phyloP scores from a whole-genome alignment of 2,113 vertebrate genomes.

The Connochaetes taurinus region DNA sequence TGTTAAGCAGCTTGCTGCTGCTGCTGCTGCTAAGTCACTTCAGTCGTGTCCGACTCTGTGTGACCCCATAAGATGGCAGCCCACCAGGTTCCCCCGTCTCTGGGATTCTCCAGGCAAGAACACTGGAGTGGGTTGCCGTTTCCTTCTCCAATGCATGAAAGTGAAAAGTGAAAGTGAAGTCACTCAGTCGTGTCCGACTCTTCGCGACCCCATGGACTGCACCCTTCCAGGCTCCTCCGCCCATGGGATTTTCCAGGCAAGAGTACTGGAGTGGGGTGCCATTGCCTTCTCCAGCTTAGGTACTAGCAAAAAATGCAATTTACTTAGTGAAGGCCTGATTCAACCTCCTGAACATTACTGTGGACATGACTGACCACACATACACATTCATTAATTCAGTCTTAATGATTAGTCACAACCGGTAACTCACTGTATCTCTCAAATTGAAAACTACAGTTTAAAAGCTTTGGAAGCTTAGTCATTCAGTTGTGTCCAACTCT shows the following conservation, averaged over 20 bases:
- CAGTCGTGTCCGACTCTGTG: too few relatives aligned
- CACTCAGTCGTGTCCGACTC: too few relatives aligned
- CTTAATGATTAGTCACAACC: not conserved
- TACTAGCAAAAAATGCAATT: not conserved
- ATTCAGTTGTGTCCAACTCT: not conserved
- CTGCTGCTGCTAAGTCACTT: too few relatives aligned
- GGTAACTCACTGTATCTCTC: not conserved
- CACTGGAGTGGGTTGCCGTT: too few relatives aligned
- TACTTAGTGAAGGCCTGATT: not conserved
- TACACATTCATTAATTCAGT: not conserved
- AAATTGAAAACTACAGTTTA: not conserved
- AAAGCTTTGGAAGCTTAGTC: not conserved
- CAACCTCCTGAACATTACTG: not conserved
- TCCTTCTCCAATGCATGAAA: too few relatives aligned
- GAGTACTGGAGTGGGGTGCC: too few relatives aligned
- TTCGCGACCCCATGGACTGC: too few relatives aligned
- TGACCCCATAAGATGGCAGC: too few relatives aligned
- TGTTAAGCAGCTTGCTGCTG: not conserved
- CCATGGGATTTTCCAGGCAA: too few relatives aligned
- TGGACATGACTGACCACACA: not conserved
- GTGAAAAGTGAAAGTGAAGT: too few relatives aligned
- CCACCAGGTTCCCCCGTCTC: accelerated
- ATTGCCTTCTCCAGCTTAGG: not conserved
- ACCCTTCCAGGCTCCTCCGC: too few relatives aligned
- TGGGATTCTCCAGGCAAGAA: too few relatives aligned